Evolutionary conservation across 1,140 invertebrate genomes (phyloP).

Genomic region (Meloidogyne chitwoodi): DNA sequence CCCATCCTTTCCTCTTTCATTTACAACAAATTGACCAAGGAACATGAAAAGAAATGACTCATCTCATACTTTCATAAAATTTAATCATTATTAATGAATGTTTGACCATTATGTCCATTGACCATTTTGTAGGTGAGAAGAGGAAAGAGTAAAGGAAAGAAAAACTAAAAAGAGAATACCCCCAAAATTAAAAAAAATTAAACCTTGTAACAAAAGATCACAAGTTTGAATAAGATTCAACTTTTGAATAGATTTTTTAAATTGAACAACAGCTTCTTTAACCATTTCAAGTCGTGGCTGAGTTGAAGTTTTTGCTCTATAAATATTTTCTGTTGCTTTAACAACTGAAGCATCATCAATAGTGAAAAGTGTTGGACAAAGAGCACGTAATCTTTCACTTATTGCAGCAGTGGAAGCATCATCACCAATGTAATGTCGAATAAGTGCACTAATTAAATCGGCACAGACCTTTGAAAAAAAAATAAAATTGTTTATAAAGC

Average conservation of each 20-base stretch:
- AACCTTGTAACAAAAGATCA: slow-evolving; percentile 31
- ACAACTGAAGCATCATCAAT: slow-evolving; percentile 90
- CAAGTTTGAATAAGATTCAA: slow-evolving; percentile 30
- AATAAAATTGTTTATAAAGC: no score
- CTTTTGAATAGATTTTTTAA: slow-evolving; percentile 25
- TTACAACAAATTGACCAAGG: no score
- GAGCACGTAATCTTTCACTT: slow-evolving; percentile 77
- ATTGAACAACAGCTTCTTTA: slow-evolving; percentile 2
- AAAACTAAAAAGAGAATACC: no score
- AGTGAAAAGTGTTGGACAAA: slow-evolving; percentile 87
- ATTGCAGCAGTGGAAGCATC: slow-evolving; percentile 88
- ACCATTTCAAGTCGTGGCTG: slow-evolving; percentile 13
- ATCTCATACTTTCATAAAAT: no score
- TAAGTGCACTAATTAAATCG: slow-evolving; percentile 62
- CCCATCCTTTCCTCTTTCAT: no score
- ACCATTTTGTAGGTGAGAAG: no score
- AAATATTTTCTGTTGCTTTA: slow-evolving; percentile 28
- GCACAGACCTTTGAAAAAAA: slow-evolving; percentile 24
- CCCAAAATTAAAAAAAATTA: slow-evolving; percentile 16
- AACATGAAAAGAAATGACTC: no score
- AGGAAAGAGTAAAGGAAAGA: no score
- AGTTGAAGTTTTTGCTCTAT: slow-evolving; percentile 14
- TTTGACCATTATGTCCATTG: no score
- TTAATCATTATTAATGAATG: no score
- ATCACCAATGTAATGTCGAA: slow-evolving; percentile 78